Base-by-base conservation (phyloP, 2,888 invertebrate genomes). In the Drosophila neotestacea region DNA sequence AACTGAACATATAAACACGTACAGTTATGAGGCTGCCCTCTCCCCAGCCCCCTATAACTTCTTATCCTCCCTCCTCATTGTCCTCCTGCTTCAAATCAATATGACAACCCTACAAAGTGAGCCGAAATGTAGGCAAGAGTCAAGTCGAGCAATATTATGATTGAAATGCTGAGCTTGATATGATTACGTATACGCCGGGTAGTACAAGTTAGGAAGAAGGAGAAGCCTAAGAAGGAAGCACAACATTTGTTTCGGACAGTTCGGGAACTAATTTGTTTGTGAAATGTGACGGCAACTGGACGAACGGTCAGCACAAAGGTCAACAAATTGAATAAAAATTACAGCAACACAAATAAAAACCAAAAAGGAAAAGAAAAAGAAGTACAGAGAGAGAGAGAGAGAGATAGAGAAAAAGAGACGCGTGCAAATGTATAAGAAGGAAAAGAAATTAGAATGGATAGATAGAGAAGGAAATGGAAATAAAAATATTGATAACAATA, bases 231-330 rank as follows among this genome's bases (percentile, higher is more conserved):
- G 11, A 32, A 30, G 55, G 10, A 30, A 47, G 64, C 54, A 81
- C 83, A 85, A 79, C 88, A 83, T 88, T 83, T 83, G 83, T 85
- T 85, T 85, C 74, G 80, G 83, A 88, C 83, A 88, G 88, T 83
- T 85, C 22, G 83, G 88, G 79, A 83, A 85, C 88, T 88, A 83
- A 83, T 83, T 83, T 83, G 85, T 77, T 82, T 78, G 67, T 79
- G 64, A 66, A 76, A 76, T 67, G 69, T 22, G 65, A 71, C 76
- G 36, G 22, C 60, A 47, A 42, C 67, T 63, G 62, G 32, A 44
- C 48, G 11, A 62, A 51, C 38, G 39, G 48, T 39, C 39, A 30
- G 64, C 63, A 61, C 70, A 81, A 72, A 73, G 71, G 79, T 71
- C 82, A 79, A 66, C 65, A 79, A 83, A 87, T 87, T 79, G 79